Base-by-base conservation (phyloP, 2,113 vertebrate species). In the Melanotaenia duboulayi region DNA sequence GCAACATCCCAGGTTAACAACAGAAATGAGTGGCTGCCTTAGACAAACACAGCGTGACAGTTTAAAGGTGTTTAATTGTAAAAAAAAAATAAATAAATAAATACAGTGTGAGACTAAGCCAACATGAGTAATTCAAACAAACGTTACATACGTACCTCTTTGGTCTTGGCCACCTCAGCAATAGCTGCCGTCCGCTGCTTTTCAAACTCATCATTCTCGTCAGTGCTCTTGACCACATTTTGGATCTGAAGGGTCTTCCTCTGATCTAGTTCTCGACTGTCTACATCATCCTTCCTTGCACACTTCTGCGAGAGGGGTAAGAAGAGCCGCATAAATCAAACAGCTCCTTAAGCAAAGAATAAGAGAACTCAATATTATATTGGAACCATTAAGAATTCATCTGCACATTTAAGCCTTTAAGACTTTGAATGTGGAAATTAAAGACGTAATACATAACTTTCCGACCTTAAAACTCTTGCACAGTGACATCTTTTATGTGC, bases 151-250 rank as follows among this genome's bases (percentile, higher is more conserved):
- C 57, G 7, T 44, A 99, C 98, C 94, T 99, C 98, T 92, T 99
- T 99, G 91, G 94, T 96, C 89, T 97, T 99, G 66, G 97, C 94
- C 59, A 99, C 95, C 92, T 99, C 97, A 24, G 98, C 97, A 39
- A 99, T 99, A 44, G 96, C 96, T 74, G 97, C 97, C n/a, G 93
- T 96, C 78, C 98, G 94, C 80, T 99, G 98, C 87, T 98, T 99
- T 85, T 98, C 96, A 93, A 99, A 99, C 87, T 99, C 97, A 72
- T 98, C 96, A 14, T 98, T 97, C 85, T 98, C 97, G 0, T 92
- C 96, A 8, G 92, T 12, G 54, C 92, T 59, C 85, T 96, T 99
- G 46, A 81, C 85, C 19, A 90, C 80, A 64, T 65, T 92, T 7
- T 94, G 94, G 90, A 94, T 91, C 76, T 97, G 96, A 50, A 99